Conservation (phyloP, 1,140 invertebrate species). For the Sitobion miscanthi region DNA sequence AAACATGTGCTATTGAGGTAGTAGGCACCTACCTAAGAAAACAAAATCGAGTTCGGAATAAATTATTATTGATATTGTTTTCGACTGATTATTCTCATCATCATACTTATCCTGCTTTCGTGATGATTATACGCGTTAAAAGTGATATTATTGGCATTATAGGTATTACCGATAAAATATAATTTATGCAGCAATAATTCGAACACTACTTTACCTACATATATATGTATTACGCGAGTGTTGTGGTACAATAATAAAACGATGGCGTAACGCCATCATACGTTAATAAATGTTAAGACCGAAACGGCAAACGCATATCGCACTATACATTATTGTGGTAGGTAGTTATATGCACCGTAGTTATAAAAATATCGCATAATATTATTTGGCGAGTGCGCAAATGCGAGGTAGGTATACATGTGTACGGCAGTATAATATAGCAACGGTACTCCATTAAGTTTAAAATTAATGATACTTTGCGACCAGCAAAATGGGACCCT, state of each 20-base stretch:
- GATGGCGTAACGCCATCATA: background rate
- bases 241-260: background rate
- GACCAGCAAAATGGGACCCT: background rate
- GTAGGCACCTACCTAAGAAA: background rate
- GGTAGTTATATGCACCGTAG: background rate
- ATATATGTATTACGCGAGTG: background rate
- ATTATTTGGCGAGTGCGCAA: background rate
- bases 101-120: accelerated
- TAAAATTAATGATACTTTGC: slow-evolving; percentile 30
- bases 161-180: background rate
- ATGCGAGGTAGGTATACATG: background rate
- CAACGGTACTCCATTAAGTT: background rate
- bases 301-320: background rate
- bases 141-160: background rate
- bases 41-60: background rate
- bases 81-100: background rate
- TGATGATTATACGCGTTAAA: background rate
- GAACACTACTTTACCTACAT: background rate
- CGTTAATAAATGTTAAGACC: background rate
- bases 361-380: background rate
- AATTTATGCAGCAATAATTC: background rate
- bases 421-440: background rate
- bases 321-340: background rate
- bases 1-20: background rate
- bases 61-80: background rate